A percentile compares a stretch with the other conserved stretches of the same genome.
Evolutionary conservation across 2,797 vertebrate species (phyloP).

Genomic region (Centroberyx gerrardi): DNA sequence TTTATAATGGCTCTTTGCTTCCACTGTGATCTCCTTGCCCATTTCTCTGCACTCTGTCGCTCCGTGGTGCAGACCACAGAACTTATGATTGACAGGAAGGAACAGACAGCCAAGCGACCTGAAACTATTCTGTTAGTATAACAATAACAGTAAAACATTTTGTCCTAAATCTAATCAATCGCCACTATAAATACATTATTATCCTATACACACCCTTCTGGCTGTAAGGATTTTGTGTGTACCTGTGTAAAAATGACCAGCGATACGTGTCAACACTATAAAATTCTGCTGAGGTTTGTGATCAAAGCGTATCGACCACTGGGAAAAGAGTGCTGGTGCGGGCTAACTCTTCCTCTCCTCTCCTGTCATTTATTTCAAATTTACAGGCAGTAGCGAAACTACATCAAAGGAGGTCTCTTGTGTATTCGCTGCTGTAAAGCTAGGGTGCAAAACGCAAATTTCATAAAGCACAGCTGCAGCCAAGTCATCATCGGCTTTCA

Average conservation of each 20-base stretch:
- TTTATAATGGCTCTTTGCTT: constrained; percentile 80
- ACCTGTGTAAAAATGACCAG: too few species aligned
- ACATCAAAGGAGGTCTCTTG: constrained; percentile 7
- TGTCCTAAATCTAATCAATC: constrained; percentile 12
- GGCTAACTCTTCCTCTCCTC: not conserved
- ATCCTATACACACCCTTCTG: too few species aligned
- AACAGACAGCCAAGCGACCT: constrained; percentile 48
- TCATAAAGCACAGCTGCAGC: not conserved
- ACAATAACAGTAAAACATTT: constrained; percentile 29
- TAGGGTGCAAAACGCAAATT: not conserved
- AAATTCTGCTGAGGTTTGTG: not conserved
- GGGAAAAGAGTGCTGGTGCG: not conserved
- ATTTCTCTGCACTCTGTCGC: constrained; percentile 72
- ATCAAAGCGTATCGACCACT: not conserved
- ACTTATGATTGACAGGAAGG: constrained; percentile 1
- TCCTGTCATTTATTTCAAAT: not conserved
- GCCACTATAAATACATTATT: not conserved
- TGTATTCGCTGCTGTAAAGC: not conserved
- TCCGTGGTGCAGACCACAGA: constrained; percentile 30
- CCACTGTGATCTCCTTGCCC: constrained; percentile 62
- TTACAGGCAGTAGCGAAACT: not conserved
- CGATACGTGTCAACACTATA: too few species aligned
- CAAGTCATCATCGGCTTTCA: not conserved
- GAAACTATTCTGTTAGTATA: constrained; percentile 43
- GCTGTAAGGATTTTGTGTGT: not conserved